phyloP scores from a whole-genome alignment of 2,113 vertebrate species.

The Eptatretus burgeri region DNA sequence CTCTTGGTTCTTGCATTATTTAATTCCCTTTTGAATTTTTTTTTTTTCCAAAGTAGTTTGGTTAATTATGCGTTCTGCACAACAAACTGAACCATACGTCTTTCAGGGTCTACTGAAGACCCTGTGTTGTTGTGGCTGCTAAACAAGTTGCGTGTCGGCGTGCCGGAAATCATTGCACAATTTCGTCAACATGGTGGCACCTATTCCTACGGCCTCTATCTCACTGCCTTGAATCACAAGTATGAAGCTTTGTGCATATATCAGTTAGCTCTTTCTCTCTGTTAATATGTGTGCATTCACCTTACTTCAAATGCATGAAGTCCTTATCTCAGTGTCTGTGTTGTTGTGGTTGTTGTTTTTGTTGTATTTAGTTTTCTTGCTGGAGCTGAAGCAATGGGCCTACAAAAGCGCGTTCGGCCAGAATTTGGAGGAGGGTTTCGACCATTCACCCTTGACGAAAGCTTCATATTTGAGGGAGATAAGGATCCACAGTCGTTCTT shows the following conservation, averaged over 20 bases:
- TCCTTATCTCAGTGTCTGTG: background rate
- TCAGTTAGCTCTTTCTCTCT: background rate
- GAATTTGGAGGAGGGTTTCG: conserved; percentile 60
- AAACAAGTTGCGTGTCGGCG: conserved; percentile 75
- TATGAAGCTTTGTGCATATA: conserved; percentile 14
- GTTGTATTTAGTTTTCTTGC: conserved; percentile 34
- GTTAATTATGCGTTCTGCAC: too few relatives aligned
- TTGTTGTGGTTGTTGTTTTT: background rate
- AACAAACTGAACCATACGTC: too few relatives aligned
- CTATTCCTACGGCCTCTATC: conserved; percentile 56
- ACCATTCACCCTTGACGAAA: conserved; percentile 69
- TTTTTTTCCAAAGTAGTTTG: too few relatives aligned
- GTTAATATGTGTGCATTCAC: background rate
- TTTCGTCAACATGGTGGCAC: conserved; percentile 78
- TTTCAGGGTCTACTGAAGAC: conserved; percentile 30
- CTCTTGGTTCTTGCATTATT: too few relatives aligned
- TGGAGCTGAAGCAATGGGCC: conserved; percentile 58
- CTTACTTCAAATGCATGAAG: too few relatives aligned
- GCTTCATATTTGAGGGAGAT: conserved; percentile 89
- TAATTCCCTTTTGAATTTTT: too few relatives aligned
- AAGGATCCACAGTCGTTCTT: conserved; percentile 81
- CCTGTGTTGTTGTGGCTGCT: conserved; percentile 82
- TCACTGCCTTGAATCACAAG: conserved; percentile 85
- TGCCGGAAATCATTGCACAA: conserved; percentile 86
- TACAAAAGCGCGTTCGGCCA: conserved; percentile 49